Evolutionary conservation across 1,140 invertebrate genomes (phyloP).

Genomic region (Mizuhopecten yessoensis): DNA sequence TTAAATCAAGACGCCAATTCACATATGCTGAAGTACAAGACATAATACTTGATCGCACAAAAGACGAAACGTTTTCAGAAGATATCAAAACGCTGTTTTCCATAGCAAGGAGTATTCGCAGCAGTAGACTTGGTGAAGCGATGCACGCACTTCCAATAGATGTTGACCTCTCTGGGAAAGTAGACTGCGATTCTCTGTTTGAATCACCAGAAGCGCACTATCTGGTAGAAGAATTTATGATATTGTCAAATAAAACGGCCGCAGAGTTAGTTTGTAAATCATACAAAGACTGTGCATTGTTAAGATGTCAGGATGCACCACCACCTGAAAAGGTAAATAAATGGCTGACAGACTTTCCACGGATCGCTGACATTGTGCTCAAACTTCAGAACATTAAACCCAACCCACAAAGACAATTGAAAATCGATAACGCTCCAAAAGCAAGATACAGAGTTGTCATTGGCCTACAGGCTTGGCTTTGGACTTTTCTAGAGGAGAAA

Average conservation of each 20-base stretch:
- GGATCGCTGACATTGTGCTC: conserved; percentile 47
- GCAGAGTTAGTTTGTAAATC: conserved; percentile 21
- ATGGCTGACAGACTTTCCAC: conserved; percentile 43
- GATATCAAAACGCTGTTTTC: conserved; percentile 66
- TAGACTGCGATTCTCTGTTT: conserved; percentile 60
- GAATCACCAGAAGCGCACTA: conserved; percentile 74
- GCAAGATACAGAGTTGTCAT: conserved; percentile 15
- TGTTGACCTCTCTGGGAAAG: conserved; percentile 49
- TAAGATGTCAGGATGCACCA: conserved; percentile 52
- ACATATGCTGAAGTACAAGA: conserved; percentile 72
- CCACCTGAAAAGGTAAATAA: conserved; percentile 40
- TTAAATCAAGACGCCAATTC: conserved; percentile 68
- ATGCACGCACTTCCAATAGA: conserved; percentile 68
- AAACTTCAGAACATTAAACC: conserved; percentile 33
- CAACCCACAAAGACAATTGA: not conserved
- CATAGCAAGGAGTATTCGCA: conserved; percentile 66
- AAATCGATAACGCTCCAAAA: not conserved
- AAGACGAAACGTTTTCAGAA: conserved; percentile 38
- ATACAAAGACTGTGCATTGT: conserved; percentile 53
- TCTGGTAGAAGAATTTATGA: conserved; percentile 74
- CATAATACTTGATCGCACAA: conserved; percentile 61
- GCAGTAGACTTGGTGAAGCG: conserved; percentile 65
- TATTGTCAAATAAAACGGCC: conserved; percentile 55
- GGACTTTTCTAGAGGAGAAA: conserved; percentile 36
- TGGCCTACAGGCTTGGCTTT: conserved; percentile 53